Evolutionary conservation across 1,140 invertebrate species (phyloP).

Genomic region (Macrobrachium nipponense): DNA sequence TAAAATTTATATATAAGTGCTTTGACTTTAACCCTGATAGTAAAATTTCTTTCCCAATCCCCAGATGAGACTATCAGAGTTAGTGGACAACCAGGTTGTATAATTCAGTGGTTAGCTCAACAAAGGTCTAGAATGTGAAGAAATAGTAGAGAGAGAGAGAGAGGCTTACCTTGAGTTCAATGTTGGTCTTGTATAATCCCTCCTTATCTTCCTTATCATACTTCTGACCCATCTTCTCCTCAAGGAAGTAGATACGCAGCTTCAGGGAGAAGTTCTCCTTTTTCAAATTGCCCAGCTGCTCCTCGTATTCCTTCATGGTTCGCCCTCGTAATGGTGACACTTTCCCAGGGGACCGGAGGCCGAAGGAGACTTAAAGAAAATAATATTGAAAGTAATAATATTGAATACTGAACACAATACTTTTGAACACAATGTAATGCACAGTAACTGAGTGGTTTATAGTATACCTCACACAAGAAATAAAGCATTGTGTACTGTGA

Average conservation of each 20-base stretch:
- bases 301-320: slow-evolving; percentile 91
- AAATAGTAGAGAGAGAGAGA: neutral
- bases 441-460: neutral
- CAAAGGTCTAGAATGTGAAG: no score
- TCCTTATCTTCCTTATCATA: slow-evolving; percentile 71
- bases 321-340: slow-evolving; percentile 73
- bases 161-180: slow-evolving; percentile 80
- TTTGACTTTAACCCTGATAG: no score
- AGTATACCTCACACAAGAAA: neutral
- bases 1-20: no score
- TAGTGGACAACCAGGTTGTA: no score
- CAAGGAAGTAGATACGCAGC: slow-evolving; percentile 88
- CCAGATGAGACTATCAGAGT: no score
- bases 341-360: slow-evolving; percentile 64
- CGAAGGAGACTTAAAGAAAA: slow-evolving; percentile 37
- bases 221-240: slow-evolving; percentile 80
- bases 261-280: slow-evolving; percentile 95
- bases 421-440: neutral
- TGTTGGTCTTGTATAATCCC: slow-evolving; percentile 78
- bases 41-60: no score
- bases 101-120: no score
- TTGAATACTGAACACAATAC: no score
- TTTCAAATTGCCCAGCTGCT: slow-evolving; percentile 82
- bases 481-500: no score
- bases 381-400: neutral